These are phyloP conservation scores for Trematomus loennbergii DNA, from an alignment of 2,113 vertebrate genomes.

Conservation along the genomic window DNA sequence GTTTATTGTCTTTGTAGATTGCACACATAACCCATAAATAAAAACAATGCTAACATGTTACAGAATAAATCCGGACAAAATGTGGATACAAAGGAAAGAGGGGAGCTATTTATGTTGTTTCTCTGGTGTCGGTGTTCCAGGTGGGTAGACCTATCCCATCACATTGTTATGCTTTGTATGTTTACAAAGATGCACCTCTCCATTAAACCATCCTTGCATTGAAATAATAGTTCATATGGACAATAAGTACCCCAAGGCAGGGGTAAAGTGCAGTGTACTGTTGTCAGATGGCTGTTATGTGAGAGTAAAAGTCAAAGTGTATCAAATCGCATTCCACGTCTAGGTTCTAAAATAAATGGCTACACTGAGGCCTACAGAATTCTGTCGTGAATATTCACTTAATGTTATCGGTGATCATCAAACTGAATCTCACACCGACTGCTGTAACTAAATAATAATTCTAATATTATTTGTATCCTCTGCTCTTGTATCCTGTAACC, in stretches of 20 bases:
- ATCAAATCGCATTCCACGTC: no score
- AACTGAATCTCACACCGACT: not conserved
- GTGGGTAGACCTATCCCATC: not conserved
- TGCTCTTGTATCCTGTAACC: no score
- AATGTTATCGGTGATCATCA: not conserved
- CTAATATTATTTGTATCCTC: no score
- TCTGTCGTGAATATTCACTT: not conserved
- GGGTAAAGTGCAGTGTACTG: not conserved
- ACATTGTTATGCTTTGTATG: not conserved
- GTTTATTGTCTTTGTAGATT: slow-evolving; percentile 68
- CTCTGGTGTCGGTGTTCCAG: not conserved
- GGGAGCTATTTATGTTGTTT: not conserved
- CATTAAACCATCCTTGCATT: not conserved
- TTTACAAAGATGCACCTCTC: not conserved
- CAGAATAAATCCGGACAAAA: not conserved
- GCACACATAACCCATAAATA: slow-evolving; percentile 39
- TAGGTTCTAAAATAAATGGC: not conserved
- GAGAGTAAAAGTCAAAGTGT: not conserved
- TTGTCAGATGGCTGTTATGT: not conserved
- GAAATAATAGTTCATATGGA: not conserved
- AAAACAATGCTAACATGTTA: not conserved
- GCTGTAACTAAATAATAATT: not conserved
- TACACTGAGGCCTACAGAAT: not conserved
- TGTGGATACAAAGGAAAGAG: not conserved
- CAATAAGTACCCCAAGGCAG: not conserved